Evolutionary conservation across 2,113 vertebrate species (phyloP).

Genomic region (Myotis yumanensis): DNA sequence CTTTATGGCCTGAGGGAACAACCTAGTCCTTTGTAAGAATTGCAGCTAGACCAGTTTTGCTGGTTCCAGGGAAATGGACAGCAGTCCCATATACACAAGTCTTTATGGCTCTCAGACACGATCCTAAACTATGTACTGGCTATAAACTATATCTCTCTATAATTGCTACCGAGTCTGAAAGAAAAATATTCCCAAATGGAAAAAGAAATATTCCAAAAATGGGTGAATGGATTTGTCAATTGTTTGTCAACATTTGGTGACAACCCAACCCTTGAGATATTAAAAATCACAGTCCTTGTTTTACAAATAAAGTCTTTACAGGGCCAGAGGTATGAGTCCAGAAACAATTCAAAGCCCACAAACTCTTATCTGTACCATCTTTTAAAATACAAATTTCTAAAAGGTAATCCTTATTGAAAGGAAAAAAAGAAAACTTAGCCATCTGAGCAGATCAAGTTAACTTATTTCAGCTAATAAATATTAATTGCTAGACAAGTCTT

Average conservation of each 20-base stretch:
- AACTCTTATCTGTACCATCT: background rate
- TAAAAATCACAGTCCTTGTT: background rate
- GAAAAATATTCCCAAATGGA: background rate
- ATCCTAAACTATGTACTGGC: background rate
- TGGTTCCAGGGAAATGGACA: background rate
- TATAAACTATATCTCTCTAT: background rate
- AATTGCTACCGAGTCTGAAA: background rate
- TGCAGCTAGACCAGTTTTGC: background rate
- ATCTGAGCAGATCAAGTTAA: background rate
- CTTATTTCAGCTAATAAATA: background rate
- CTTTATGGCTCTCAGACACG: background rate
- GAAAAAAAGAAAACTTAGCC: background rate
- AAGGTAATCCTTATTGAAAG: background rate
- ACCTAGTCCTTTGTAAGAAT: background rate
- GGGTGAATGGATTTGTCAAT: background rate
- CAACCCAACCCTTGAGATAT: background rate
- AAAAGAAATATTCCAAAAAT: background rate
- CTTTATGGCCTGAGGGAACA: background rate
- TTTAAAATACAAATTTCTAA: background rate
- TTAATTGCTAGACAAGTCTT: background rate
- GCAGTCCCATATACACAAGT: background rate
- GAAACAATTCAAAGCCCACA: background rate
- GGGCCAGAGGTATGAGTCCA: background rate
- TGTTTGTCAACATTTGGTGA: background rate
- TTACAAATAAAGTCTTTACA: background rate